Evolutionary conservation across 2,113 vertebrate genomes (phyloP).

Genomic region (Rhagologus leucostigma): DNA sequence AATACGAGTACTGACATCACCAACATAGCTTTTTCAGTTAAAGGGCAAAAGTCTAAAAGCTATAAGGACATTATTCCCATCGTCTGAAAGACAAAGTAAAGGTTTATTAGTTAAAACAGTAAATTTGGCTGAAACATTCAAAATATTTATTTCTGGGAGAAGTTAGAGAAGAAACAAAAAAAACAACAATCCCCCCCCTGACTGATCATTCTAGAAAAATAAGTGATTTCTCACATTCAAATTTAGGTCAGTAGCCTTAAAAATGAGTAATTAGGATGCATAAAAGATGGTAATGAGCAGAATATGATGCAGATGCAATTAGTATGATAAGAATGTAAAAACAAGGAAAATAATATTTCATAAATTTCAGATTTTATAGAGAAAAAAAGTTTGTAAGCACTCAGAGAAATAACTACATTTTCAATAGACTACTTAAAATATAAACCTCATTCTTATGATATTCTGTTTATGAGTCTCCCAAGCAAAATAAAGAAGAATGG

Average conservation of each 20-base stretch:
- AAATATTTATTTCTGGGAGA: neutral
- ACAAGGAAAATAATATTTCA: neutral
- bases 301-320: neutral
- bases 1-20: neutral
- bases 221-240: neutral
- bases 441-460: neutral
- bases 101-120: neutral
- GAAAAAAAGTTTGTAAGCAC: neutral
- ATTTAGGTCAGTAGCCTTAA: neutral
- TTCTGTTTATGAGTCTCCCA: neutral
- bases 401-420: neutral
- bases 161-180: neutral
- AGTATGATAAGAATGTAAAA: neutral
- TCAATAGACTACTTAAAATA: neutral
- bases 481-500: neutral
- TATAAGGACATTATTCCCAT: neutral
- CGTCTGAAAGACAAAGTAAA: neutral
- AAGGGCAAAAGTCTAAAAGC: neutral
- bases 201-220: neutral
- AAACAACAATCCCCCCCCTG: fast-evolving
- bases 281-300: neutral
- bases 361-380: neutral
- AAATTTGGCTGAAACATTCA: neutral
- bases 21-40: neutral
- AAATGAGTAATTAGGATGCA: neutral